These are phyloP conservation scores for Mnemiopsis leidyi DNA, from an alignment of 37 sponge, comb jelly and placozoan genomes.

Conservation along the genomic window DNA sequence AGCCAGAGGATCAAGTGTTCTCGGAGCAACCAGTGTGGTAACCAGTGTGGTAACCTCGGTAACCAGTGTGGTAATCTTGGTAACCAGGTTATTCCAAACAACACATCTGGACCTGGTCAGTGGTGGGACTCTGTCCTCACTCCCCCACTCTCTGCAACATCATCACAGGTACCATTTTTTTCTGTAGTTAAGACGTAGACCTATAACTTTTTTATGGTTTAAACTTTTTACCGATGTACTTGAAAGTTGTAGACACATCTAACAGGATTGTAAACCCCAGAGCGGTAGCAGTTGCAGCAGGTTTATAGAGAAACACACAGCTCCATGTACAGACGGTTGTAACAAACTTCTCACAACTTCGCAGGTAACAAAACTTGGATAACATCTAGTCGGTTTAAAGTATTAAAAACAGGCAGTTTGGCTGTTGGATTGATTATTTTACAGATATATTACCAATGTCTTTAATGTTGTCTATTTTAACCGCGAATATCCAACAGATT, in stretches of 20 bases:
- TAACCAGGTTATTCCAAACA: not conserved
- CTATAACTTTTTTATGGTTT: too few species aligned
- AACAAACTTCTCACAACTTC: not conserved
- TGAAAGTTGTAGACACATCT: too few species aligned
- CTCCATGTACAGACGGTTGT: not conserved
- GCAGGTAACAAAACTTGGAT: too few species aligned
- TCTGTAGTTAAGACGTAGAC: too few species aligned
- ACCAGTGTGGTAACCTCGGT: not conserved
- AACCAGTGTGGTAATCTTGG: not conserved
- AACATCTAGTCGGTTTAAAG: too few species aligned
- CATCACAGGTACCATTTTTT: conserved; percentile 51
- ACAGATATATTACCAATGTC: too few species aligned
- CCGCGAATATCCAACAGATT: not conserved
- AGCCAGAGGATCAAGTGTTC: not conserved
- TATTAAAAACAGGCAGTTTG: too few species aligned
- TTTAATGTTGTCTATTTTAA: too few species aligned
- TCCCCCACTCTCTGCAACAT: conserved; percentile 1
- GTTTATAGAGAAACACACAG: conserved; percentile 19
- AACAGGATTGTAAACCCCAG: not conserved
- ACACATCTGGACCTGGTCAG: not conserved
- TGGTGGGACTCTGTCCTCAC: conserved; percentile 26
- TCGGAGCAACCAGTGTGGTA: not conserved
- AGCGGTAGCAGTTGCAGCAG: conserved; percentile 1
- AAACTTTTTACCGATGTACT: too few species aligned
- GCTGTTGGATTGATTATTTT: too few species aligned